Evolutionary conservation across 1,140 invertebrate genomes (phyloP).

Genomic region (Trichoplusia ni): DNA sequence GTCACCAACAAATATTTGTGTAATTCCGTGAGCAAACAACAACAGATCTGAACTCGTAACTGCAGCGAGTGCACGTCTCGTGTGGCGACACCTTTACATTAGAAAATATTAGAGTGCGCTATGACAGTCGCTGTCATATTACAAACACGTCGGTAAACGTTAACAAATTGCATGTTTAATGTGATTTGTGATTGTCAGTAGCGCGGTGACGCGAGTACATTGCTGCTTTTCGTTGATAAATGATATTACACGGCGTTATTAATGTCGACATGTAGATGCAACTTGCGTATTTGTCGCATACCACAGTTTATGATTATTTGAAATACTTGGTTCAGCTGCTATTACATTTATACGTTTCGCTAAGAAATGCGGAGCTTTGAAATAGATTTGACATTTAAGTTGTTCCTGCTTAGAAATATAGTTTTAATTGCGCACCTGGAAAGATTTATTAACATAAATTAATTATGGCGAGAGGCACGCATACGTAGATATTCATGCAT

Average conservation of each 20-base stretch:
- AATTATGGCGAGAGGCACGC: too few relatives aligned
- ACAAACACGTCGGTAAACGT: constrained; percentile 11
- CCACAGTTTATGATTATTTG: neutral
- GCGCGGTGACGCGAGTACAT: constrained; percentile 6
- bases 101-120: constrained; percentile 22
- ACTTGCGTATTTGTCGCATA: constrained; percentile 9
- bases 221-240: constrained; percentile 15
- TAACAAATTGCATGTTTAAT: constrained; percentile 24
- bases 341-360: too few relatives aligned
- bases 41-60: neutral
- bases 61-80: neutral
- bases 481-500: too few relatives aligned
- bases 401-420: too few relatives aligned
- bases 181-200: constrained; percentile 23
- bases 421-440: too few relatives aligned
- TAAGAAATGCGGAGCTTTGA: neutral
- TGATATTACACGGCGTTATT: constrained; percentile 16
- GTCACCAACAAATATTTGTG: too few relatives aligned
- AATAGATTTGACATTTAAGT: neutral
- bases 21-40: too few relatives aligned
- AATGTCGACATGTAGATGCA: constrained; percentile 12
- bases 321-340: neutral
- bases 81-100: constrained; percentile 1
- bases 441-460: too few relatives aligned
- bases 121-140: constrained; percentile 8